Evolutionary conservation across 1,140 invertebrate genomes (phyloP).

Genomic region (Anastatus disparis): DNA sequence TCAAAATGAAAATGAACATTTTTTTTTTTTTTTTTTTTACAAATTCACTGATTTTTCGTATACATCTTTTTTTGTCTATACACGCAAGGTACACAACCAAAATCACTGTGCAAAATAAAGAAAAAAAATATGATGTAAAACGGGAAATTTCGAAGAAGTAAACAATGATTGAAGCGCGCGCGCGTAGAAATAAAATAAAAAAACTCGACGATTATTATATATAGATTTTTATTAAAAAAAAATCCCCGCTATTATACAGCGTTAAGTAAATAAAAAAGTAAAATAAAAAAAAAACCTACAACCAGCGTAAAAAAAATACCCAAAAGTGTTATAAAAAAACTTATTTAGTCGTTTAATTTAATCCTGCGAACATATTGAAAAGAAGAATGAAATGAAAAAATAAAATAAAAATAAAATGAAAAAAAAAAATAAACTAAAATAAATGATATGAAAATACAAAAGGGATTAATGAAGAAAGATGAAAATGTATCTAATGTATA

Average conservation of each 20-base stretch:
- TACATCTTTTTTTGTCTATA: constrained; percentile 2
- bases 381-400: constrained; percentile 36
- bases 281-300: too few species aligned
- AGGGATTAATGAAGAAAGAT: too few species aligned
- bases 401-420: too few species aligned
- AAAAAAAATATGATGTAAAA: constrained; percentile 24
- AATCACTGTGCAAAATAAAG: too few species aligned
- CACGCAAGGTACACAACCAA: not conserved
- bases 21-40: too few species aligned
- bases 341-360: too few species aligned
- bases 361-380: constrained; percentile 22
- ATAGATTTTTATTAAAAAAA: constrained; percentile 46
- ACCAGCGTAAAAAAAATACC: constrained; percentile 36
- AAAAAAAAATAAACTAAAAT: too few species aligned
- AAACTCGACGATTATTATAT: constrained; percentile 28
- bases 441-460: too few species aligned
- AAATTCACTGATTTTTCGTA: constrained; percentile 3
- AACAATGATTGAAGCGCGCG: constrained; percentile 18
- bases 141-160: constrained; percentile 11
- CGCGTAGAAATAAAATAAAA: constrained; percentile 25
- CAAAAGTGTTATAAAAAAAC: constrained; percentile 40
- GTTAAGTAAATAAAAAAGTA: too few species aligned
- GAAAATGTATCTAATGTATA: constrained; percentile 40
- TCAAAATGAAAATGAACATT: not conserved
- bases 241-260: constrained; percentile 38